phyloP scores from a whole-genome alignment of 2,797 vertebrate genomes.

The Heterohyrax brucei region DNA sequence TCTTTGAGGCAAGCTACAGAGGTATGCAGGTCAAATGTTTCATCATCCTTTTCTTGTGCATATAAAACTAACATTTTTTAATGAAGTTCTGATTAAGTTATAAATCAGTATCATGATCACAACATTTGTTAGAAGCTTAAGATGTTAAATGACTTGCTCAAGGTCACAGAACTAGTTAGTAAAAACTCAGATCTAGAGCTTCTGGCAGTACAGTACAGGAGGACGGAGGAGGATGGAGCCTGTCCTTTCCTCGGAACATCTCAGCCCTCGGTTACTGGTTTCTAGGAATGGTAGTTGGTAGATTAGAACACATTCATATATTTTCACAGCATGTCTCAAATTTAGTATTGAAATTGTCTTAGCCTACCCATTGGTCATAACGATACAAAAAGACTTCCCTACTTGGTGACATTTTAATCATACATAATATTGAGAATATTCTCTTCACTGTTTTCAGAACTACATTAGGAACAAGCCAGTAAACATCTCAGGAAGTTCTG shows the following conservation, averaged over 20 bases:
- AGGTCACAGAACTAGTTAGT: neutral
- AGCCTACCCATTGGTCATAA: neutral
- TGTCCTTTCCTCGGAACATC: neutral
- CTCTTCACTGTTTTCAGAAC: neutral
- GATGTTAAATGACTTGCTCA: conserved; percentile 57
- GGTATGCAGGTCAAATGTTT: conserved; percentile 70
- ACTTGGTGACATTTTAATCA: conserved; percentile 27
- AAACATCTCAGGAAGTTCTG: conserved; percentile 35
- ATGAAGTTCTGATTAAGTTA: conserved; percentile 65
- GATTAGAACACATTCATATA: neutral
- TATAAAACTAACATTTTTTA: conserved; percentile 75
- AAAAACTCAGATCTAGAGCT: conserved; percentile 8
- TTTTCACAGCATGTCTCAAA: neutral
- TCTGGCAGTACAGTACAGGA: neutral
- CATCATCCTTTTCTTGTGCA: neutral
- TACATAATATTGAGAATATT: conserved; percentile 48
- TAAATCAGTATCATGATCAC: conserved; percentile 33
- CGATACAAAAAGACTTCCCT: conserved; percentile 23
- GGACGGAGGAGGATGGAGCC: neutral
- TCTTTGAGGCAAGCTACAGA: conserved; percentile 40
- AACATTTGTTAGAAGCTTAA: conserved; percentile 51
- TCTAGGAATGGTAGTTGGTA: conserved; percentile 17
- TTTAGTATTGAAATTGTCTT: conserved; percentile 46
- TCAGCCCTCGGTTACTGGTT: neutral
- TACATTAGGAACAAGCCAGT: neutral